Evolutionary conservation across 2,888 invertebrate genomes (phyloP), one percentile per base, ranked within the genome.

Genomic region (Dicycla oo): DNA sequence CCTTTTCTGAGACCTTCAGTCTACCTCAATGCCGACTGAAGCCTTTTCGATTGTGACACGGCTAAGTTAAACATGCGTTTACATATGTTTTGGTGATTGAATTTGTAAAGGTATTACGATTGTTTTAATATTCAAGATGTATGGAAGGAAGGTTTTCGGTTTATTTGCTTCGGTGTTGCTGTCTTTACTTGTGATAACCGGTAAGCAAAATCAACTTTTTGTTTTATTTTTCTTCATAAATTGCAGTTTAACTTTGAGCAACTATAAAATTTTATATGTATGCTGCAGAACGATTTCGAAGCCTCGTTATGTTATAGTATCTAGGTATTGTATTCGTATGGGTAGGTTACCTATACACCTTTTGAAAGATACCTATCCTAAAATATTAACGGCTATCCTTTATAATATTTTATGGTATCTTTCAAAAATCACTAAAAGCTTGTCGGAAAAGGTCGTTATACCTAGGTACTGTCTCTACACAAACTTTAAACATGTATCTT

Each of bases 11-110:
- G 91, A 91, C 93, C 93, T 93, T 92, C 91, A 87, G 81, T 82
- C 69, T 80, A 85, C 89, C 88, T 90, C 92, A 93, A 93, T 94
- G 93, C 90, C 90, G 88, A 86, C 88, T 91, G 88, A 91, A 93
- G 89, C 81, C 87, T 90, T 89, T 87, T 84, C 86, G 87, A 88
- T 89, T 90, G 92, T 91, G 89, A 88, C 90, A 90, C 88, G 83
- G 75, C 84, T 88, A 73, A 87, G 86, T 88, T 91, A 87, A 88
- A 89, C 84, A 90, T 92, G 91, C 89, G 88, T 88, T 88, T 87
- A 89, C 86, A 90, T 89, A 91, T 86, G 87, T 85, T 90, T 86
- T 89, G 83, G 90, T 92, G 91, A 90, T 91, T 89, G 74, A 87
- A 88, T 87, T 90, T 89, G 83, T 78, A 67, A 62, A 69, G 30